Evolutionary conservation across 1,140 invertebrate species (phyloP), one percentile per base, ranked within the genome.

Genomic region (Papilio polytes): DNA sequence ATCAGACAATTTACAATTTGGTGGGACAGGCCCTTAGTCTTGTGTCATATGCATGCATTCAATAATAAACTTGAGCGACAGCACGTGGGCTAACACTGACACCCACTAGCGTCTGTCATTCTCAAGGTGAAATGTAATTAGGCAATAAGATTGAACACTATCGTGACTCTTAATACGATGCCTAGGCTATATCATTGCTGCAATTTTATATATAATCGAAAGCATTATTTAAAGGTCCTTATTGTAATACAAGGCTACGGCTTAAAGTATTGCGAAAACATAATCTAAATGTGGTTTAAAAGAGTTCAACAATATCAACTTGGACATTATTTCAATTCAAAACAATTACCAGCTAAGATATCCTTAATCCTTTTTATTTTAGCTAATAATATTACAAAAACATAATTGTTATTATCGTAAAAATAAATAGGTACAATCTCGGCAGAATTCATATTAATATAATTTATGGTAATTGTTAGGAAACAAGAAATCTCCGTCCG

Each of bases 401-500:
- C 36, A 41, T 41, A 41, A 41, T 41, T 41, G 36, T 41, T 41
- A 8, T 41, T 41, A 6, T 6, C 36, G 36, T 41, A 8, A 41
- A 41, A 6, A 41, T 41, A 41, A 41, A 41, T 41, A 4, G 36
- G 3, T 41, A 3, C 36, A 41, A 41, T 41, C 36, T 41, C 6
- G 36, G 6, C 36, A 15, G 13, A 10, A 51, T 51, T 3, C 2
- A n/a, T 15, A 74, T 26, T 26, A 22, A 53, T 2, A n/a, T 51
- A 59, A 70, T n/a, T 31, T 46, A n/a, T n/a, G n/a, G n/a, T n/a
- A 53, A 13, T 73, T 86, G 82, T 1, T 85, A 94, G 93, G 93
- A 94, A 82, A 88, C 92, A 2, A 88, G 93, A 12, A 94, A 94
- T 80, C 84, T 94, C 0, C 84, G 92, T 36, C 93, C 93, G 22